Conservation (phyloP, 2,797 vertebrate species). For the Tokudaia tokunoshimensis region DNA sequence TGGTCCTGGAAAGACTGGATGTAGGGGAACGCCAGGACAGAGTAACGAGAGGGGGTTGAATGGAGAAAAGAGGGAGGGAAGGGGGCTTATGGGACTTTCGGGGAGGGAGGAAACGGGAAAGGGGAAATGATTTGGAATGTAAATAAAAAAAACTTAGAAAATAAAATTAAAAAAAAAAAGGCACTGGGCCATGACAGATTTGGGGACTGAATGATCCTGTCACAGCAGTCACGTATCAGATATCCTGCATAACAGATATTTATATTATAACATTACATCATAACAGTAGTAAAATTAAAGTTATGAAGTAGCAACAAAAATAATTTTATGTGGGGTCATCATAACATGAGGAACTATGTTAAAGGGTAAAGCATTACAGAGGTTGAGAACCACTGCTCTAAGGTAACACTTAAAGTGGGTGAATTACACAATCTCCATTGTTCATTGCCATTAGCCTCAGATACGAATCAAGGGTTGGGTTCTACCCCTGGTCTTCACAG, state of each 20-base stretch:
- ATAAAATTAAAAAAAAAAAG: too few species aligned
- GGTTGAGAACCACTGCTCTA: background rate
- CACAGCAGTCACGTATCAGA: background rate
- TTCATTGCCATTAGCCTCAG: slow-evolving; percentile 16
- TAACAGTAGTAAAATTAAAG: background rate
- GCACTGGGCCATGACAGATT: too few species aligned
- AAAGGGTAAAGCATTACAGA: background rate
- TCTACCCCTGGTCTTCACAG: background rate
- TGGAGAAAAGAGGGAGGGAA: too few species aligned
- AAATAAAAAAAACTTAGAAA: too few species aligned
- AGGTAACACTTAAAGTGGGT: slow-evolving; percentile 58
- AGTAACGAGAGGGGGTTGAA: too few species aligned
- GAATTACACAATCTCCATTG: slow-evolving; percentile 31
- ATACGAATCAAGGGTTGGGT: background rate
- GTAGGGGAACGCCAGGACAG: too few species aligned
- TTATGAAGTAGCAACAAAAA: background rate
- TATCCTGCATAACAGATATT: background rate
- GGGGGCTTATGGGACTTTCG: too few species aligned
- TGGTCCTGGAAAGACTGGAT: too few species aligned
- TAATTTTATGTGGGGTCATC: background rate
- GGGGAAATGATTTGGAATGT: too few species aligned
- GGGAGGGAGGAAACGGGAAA: too few species aligned
- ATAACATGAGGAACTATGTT: background rate
- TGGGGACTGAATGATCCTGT: background rate
- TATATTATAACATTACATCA: background rate